These are phyloP conservation scores for Drosophila demipolita DNA, from an alignment of 2,888 invertebrate genomes.

Conservation along the genomic window DNA sequence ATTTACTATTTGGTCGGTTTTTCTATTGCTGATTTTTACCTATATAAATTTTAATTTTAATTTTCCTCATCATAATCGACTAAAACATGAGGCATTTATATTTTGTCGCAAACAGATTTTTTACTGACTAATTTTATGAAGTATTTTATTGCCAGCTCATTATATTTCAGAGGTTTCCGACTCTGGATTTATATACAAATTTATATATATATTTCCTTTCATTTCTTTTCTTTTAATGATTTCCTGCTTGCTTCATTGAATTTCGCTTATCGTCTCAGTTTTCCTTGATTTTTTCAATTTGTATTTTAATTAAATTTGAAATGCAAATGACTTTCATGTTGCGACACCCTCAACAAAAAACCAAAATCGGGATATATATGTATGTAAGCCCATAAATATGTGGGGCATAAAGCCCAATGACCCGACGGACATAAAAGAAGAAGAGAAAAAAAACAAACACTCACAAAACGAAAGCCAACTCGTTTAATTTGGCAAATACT, in stretches of 20 bases:
- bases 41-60: neutral
- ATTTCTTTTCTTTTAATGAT: conserved; percentile 4
- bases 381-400: conserved; percentile 25
- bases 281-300: conserved; percentile 54
- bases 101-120: neutral
- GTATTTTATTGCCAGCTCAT: conserved; percentile 39
- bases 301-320: conserved; percentile 69
- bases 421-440: conserved; percentile 41
- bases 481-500: conserved; percentile 73
- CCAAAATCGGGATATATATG: neutral
- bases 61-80: neutral
- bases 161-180: conserved; percentile 39
- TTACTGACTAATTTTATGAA: conserved; percentile 12
- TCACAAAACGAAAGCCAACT: conserved; percentile 38
- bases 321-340: conserved; percentile 54
- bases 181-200: conserved; percentile 7
- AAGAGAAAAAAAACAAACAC: conserved; percentile 7
- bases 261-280: conserved; percentile 7
- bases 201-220: neutral
- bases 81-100: neutral
- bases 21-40: neutral
- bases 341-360: conserved; percentile 11
- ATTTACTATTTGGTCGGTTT: neutral
- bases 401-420: conserved; percentile 53
- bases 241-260: conserved; percentile 33